Conservation (phyloP, 2,888 invertebrate species). For the Hemithea aestivaria region DNA sequence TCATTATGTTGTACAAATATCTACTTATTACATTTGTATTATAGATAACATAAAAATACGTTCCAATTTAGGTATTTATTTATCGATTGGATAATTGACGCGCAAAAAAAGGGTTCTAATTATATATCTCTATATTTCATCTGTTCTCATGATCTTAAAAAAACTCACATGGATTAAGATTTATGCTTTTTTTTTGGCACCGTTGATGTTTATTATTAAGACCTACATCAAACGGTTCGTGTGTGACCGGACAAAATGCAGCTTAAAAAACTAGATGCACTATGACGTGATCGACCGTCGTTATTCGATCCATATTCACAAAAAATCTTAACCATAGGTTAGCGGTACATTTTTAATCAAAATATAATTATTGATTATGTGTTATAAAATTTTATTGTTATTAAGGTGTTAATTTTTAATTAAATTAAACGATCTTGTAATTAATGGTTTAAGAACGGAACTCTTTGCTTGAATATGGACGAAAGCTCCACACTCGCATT, state of each 20-base stretch:
- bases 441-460: conserved; percentile 3
- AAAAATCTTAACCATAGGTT: conserved; percentile 27
- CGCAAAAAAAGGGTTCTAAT: conserved; percentile 45
- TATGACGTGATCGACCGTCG: conserved; percentile 28
- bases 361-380: conserved; percentile 3
- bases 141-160: conserved; percentile 47
- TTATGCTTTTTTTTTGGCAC: conserved; percentile 56
- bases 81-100: conserved; percentile 56
- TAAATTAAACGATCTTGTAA: conserved; percentile 6
- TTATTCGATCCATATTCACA: conserved; percentile 29
- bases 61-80: conserved; percentile 51
- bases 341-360: conserved; percentile 5
- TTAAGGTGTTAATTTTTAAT: conserved; percentile 2
- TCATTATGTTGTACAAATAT: conserved; percentile 75
- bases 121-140: conserved; percentile 53
- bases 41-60: conserved; percentile 53
- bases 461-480: no score
- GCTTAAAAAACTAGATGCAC: conserved; percentile 38
- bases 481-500: no score
- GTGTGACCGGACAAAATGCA: conserved; percentile 44
- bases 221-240: conserved; percentile 60
- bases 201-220: conserved; percentile 59
- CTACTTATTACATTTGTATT: conserved; percentile 60
- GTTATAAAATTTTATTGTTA: conserved; percentile 8
- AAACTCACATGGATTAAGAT: conserved; percentile 60